A percentile compares a stretch with the other conserved stretches of the same genome.
These are phyloP conservation scores for Sinocyclocheilus rhinocerous DNA, from an alignment of 2,113 vertebrate genomes.

Conservation along the genomic window DNA sequence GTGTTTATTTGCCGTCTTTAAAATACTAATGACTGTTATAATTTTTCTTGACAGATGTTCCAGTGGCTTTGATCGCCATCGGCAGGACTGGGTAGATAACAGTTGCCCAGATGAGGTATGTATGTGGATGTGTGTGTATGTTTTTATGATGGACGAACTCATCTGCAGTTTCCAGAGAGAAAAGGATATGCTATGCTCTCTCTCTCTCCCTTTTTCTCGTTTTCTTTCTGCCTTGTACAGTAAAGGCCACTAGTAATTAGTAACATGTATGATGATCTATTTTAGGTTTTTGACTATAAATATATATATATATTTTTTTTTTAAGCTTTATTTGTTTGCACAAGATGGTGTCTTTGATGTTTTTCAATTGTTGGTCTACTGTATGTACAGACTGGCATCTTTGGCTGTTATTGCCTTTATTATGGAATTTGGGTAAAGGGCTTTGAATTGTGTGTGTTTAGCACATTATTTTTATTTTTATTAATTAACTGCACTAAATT, in stretches of 20 bases:
- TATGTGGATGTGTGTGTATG: conserved; percentile 14
- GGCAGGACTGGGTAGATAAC: conserved; percentile 98
- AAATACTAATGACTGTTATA: conserved; percentile 39
- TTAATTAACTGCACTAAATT: too few species aligned
- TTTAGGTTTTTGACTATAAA: not conserved
- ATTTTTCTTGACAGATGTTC: conserved; percentile 84
- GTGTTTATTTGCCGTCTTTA: conserved; percentile 46
- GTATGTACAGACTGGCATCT: not conserved
- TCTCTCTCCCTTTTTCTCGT: not conserved
- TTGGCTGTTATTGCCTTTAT: not conserved
- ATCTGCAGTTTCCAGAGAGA: conserved; percentile 6
- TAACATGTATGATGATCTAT: not conserved
- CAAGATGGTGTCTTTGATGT: too few species aligned
- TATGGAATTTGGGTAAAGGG: not conserved
- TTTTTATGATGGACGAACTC: conserved; percentile 40
- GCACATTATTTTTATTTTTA: too few species aligned
- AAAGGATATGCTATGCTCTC: not conserved
- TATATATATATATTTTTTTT: not conserved
- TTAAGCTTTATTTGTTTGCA: not conserved
- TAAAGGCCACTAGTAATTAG: not conserved
- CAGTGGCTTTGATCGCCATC: conserved; percentile 96
- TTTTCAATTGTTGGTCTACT: too few species aligned
- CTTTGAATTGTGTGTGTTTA: too few species aligned
- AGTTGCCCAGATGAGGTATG: conserved; percentile 93
- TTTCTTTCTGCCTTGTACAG: not conserved